These are phyloP conservation scores for Prolemur simus DNA, from an alignment of 2,113 vertebrate species.

Conservation along the genomic window DNA sequence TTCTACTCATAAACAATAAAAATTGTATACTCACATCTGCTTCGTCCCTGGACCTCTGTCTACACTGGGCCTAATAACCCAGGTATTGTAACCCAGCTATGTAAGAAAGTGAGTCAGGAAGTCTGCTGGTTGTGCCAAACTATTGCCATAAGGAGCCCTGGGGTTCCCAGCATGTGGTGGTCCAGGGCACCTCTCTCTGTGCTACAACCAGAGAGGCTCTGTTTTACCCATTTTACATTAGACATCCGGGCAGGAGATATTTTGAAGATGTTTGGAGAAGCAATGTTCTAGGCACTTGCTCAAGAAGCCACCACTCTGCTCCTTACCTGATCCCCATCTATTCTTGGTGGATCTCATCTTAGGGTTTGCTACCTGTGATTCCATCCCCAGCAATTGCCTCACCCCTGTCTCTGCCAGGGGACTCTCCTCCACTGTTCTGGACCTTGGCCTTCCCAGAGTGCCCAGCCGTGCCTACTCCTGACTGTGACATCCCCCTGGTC, in stretches of 20 bases:
- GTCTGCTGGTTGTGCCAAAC: background rate
- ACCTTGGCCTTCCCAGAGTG: background rate
- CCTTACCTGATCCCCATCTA: background rate
- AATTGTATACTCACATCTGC: background rate
- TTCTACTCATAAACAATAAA: background rate
- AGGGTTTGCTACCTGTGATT: background rate
- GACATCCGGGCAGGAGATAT: background rate
- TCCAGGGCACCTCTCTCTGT: no score
- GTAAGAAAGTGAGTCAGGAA: background rate
- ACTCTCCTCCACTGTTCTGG: background rate
- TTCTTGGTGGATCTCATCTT: background rate
- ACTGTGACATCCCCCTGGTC: background rate
- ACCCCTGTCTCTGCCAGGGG: background rate
- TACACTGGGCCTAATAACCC: background rate
- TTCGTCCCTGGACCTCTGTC: background rate
- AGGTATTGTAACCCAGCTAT: background rate
- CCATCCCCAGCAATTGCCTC: background rate
- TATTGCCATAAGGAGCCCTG: background rate
- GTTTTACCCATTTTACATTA: background rate
- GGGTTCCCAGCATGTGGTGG: background rate
- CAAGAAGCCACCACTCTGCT: background rate
- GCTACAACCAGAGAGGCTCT: background rate
- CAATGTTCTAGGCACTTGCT: accelerated
- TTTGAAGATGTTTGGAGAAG: background rate
- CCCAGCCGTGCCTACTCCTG: background rate